Conservation (phyloP, 2,113 vertebrate genomes). For the Platanista minor region DNA sequence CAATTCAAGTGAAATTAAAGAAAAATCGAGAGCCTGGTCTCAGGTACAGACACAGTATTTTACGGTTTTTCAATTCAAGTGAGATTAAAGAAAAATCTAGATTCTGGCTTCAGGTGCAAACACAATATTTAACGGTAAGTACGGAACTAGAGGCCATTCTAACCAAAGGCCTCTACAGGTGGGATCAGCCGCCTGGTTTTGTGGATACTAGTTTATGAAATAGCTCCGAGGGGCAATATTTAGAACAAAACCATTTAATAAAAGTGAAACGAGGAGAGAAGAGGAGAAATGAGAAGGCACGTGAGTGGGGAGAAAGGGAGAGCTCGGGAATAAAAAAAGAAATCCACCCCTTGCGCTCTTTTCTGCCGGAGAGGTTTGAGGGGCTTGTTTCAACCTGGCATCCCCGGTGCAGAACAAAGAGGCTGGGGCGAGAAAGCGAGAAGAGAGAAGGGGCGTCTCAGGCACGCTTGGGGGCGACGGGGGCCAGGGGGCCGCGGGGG, state of each 20-base stretch:
- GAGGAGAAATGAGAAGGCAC: background rate
- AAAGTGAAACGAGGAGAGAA: background rate
- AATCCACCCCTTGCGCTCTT: background rate
- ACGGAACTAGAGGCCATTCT: background rate
- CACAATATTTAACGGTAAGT: background rate
- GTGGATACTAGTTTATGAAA: background rate
- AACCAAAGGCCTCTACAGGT: background rate
- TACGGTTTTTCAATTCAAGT: background rate
- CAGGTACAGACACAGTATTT: background rate
- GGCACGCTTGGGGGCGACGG: background rate
- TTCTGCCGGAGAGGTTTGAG: background rate
- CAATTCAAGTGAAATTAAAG: background rate
- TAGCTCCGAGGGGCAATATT: background rate
- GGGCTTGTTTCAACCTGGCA: conserved; percentile 47
- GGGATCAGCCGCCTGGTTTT: background rate
- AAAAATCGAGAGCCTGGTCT: background rate
- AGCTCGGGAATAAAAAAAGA: background rate
- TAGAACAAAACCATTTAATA: background rate
- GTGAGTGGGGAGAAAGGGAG: background rate
- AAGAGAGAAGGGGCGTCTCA: background rate
- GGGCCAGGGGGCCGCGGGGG: background rate
- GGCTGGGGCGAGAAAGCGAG: background rate
- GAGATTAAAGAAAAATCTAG: background rate
- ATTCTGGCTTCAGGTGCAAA: background rate
- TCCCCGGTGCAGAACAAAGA: conserved; percentile 49